Conservation (phyloP, 2,797 vertebrate species). For the Poeciliopsis infans region DNA sequence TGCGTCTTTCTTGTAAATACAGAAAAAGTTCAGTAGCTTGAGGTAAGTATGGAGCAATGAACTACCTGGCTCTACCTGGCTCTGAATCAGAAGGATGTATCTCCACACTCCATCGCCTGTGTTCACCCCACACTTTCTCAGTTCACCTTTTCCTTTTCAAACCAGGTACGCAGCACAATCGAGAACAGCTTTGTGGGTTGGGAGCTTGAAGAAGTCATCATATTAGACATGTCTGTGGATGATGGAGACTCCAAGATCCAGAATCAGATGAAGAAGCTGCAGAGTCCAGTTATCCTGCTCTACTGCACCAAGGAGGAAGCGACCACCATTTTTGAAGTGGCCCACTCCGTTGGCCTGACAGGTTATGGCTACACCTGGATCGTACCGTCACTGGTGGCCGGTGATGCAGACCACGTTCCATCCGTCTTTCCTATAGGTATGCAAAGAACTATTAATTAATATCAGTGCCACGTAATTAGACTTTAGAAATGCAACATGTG, state of each 20-base stretch:
- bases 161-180: slow-evolving; percentile 91
- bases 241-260: slow-evolving; percentile 98
- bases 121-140: slow-evolving; percentile 73
- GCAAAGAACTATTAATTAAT: not conserved
- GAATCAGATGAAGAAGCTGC: slow-evolving; percentile 98
- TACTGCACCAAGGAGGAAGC: slow-evolving; percentile 99
- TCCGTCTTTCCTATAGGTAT: slow-evolving; percentile 90
- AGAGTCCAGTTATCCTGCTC: slow-evolving; percentile 98
- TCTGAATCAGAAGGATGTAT: slow-evolving; percentile 35
- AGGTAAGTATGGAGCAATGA: not conserved
- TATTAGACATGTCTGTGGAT: slow-evolving; percentile 96
- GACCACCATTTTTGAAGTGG: slow-evolving; percentile 96
- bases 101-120: slow-evolving; percentile 36
- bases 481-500: not conserved
- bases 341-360: slow-evolving; percentile 96
- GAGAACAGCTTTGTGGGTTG: slow-evolving; percentile 99
- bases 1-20: not conserved
- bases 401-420: slow-evolving; percentile 94
- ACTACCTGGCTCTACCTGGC: not conserved
- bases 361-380: slow-evolving; percentile 99
- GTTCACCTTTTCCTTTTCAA: slow-evolving; percentile 22
- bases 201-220: slow-evolving; percentile 96
- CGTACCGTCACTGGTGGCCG: slow-evolving; percentile 94
- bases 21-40: not conserved
- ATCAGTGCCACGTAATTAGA: slow-evolving; percentile 1